Evolutionary conservation across 2,113 vertebrate genomes (phyloP).

Genomic region (Hystrix cristata): DNA sequence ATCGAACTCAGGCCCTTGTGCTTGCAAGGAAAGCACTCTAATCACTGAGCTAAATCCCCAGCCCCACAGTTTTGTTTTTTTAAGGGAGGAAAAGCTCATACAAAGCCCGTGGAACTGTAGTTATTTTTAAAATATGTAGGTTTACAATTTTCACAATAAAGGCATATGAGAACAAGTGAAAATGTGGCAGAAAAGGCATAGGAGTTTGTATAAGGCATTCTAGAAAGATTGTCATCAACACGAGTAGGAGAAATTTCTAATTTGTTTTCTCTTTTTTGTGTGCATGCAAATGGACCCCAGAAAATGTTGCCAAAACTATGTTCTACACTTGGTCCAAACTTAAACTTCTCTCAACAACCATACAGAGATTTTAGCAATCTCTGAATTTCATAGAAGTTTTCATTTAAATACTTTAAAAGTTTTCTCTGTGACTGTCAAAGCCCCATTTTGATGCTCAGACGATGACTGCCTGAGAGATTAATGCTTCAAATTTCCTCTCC

Average conservation of each 20-base stretch:
- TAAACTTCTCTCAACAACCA: neutral
- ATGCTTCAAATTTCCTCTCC: neutral
- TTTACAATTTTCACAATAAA: neutral
- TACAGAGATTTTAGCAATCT: neutral
- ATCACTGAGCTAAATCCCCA: too few relatives aligned
- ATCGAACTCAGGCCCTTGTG: too few relatives aligned
- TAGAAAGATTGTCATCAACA: neutral
- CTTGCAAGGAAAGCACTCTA: too few relatives aligned
- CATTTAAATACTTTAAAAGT: slow-evolving; percentile 3
- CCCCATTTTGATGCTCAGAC: neutral
- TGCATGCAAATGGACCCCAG: neutral
- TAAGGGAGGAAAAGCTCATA: neutral
- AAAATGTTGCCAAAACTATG: neutral
- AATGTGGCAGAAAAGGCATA: neutral
- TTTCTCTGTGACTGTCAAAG: neutral
- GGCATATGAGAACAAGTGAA: neutral
- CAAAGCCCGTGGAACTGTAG: neutral
- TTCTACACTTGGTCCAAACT: neutral
- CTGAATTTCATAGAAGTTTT: neutral
- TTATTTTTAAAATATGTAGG: slow-evolving; percentile 21
- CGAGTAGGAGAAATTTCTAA: neutral
- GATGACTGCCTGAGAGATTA: neutral
- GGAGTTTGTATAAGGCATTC: neutral
- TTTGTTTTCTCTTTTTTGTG: neutral
- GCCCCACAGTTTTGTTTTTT: neutral